phyloP scores from a whole-genome alignment of 2,888 invertebrate genomes.

The Drosophila niveifrons region DNA sequence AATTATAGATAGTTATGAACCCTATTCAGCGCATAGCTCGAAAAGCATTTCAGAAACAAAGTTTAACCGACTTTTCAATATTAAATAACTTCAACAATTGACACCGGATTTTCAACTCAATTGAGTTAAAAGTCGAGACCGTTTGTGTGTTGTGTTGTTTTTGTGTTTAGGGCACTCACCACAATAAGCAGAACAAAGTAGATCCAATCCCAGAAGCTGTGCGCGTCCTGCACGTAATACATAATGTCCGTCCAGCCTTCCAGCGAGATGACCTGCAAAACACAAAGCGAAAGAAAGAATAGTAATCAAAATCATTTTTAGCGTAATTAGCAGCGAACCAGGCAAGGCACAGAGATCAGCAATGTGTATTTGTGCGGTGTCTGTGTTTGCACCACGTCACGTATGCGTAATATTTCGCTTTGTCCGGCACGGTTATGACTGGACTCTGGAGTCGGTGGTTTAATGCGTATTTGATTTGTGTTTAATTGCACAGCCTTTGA shows the following conservation, averaged over 20 bases:
- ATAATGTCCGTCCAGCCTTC: constrained; percentile 99
- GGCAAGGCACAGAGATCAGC: constrained; percentile 20
- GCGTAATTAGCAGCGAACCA: constrained; percentile 52
- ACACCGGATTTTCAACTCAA: too few species aligned
- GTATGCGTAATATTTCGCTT: constrained; percentile 63
- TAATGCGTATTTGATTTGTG: constrained; percentile 75
- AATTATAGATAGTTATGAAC: neutral
- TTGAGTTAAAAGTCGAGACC: neutral
- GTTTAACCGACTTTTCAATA: neutral
- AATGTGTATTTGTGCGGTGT: constrained; percentile 12
- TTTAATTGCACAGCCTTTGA: constrained; percentile 69
- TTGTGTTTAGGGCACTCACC: constrained; percentile 93
- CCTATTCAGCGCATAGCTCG: neutral
- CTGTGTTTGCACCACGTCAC: constrained; percentile 56
- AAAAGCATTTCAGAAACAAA: neutral
- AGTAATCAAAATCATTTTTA: constrained; percentile 28
- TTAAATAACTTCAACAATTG: too few species aligned
- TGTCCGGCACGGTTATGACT: constrained; percentile 6
- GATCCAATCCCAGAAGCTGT: constrained; percentile 99
- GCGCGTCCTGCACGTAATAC: constrained; percentile 99
- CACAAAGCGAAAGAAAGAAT: constrained; percentile 1
- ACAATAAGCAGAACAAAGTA: constrained; percentile 99
- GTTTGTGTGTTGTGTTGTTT: neutral
- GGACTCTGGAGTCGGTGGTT: constrained; percentile 33
- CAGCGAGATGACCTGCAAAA: constrained; percentile 96